Percentiles rank a stretch among this genome's conserved stretches.
Evolutionary conservation across 2,888 invertebrate species (phyloP).

Genomic region (Boloria euphrosyne): DNA sequence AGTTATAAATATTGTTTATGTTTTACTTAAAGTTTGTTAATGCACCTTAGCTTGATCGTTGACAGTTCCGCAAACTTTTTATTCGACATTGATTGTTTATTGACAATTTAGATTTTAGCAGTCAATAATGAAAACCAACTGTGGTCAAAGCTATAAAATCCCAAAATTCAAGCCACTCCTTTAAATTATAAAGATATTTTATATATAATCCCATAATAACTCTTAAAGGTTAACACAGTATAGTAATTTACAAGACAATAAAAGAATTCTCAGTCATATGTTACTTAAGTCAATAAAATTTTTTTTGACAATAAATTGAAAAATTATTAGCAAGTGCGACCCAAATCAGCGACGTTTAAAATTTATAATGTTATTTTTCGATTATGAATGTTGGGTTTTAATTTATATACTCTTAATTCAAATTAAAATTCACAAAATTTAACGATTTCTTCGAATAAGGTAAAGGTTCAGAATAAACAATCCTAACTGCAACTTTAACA

Average conservation of each 20-base stretch:
- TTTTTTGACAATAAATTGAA: conserved; percentile 13
- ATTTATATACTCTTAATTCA: neutral
- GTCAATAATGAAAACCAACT: conserved; percentile 64
- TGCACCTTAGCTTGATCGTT: neutral
- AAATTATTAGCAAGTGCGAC: conserved; percentile 11
- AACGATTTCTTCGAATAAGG: too few relatives aligned
- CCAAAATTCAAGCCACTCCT: conserved; percentile 68
- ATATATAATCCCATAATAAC: conserved; percentile 14
- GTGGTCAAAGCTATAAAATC: conserved; percentile 54
- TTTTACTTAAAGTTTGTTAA: too few relatives aligned
- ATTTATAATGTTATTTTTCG: neutral
- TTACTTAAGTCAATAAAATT: conserved; percentile 12
- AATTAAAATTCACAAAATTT: neutral
- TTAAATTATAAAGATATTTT: conserved; percentile 37
- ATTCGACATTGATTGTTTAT: conserved; percentile 46
- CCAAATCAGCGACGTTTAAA: neutral
- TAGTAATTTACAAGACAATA: conserved; percentile 10
- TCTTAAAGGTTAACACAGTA: conserved; percentile 13
- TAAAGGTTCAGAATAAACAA: too few relatives aligned
- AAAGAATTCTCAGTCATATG: conserved; percentile 5
- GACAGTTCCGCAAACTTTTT: neutral
- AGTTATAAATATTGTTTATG: too few relatives aligned
- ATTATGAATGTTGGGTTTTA: neutral
- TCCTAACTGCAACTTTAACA: too few relatives aligned
- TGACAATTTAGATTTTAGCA: conserved; percentile 65